Conservation (phyloP, 2,888 invertebrate species). For the Metellina segmentata region DNA sequence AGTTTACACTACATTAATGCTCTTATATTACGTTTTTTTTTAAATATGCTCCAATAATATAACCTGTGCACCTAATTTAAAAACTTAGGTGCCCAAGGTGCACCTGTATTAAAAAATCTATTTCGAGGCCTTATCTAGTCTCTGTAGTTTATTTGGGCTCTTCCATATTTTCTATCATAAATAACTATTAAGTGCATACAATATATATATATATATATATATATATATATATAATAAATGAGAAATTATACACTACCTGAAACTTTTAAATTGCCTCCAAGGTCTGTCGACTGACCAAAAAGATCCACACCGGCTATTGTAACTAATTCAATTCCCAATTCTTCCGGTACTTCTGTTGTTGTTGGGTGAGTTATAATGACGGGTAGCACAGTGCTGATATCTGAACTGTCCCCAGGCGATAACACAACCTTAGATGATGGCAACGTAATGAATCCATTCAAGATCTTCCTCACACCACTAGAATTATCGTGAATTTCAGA, state of each 20-base stretch:
- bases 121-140: no score
- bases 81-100: no score
- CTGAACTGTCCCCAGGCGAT: slow-evolving; percentile 3
- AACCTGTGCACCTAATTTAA: no score
- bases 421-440: slow-evolving; percentile 61
- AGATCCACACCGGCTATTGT: slow-evolving; percentile 32
- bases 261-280: slow-evolving; percentile 76
- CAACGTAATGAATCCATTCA: slow-evolving; percentile 40
- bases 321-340: neutral
- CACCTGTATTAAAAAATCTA: no score
- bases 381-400: slow-evolving; percentile 66
- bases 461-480: slow-evolving; percentile 68
- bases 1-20: no score
- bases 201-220: no score
- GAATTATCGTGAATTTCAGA: slow-evolving; percentile 74
- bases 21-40: no score
- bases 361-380: slow-evolving; percentile 39
- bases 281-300: slow-evolving; percentile 45
- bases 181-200: no score
- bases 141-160: no score
- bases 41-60: no score
- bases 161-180: no score
- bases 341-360: neutral
- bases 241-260: slow-evolving; percentile 67
- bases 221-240: no score